Base-by-base conservation (phyloP, 2,797 vertebrate genomes). In the Lindbergichthys nudifrons region DNA sequence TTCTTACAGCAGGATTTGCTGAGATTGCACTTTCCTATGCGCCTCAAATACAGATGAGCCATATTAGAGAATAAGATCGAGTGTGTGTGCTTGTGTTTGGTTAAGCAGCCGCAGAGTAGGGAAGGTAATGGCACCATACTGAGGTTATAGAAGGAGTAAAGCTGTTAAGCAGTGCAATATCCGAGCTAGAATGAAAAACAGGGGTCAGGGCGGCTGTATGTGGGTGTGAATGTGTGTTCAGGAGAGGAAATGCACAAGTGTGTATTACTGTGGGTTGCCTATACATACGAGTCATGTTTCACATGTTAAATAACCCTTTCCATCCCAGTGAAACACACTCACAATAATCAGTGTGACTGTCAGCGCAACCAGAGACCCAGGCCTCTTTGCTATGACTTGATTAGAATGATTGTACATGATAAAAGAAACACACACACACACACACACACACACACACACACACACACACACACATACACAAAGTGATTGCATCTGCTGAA, bases 401-500 rank as follows among this genome's bases (percentile, higher is more conserved):
- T 92, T 88, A 79, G 78, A 69, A 78, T 82, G 73, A 86, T 91
- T 91, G 79, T 50, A 65, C 65, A 73, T 74, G 68, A 85, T 73
- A 78, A 89, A 87, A 53, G 67, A 64, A 78, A 1, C 68, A 41
- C 2, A 3, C 36, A 3, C 42, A 3, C 30, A 30, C 11, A 52
- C 61, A 46, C 4, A 13, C 57, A 39, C 46, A 45, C 74, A 47
- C n/a, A 0, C 63, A 23, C 58, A 57, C 52, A 76, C 78, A 75
- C 32, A 36, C 13, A 52, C 61, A 46, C 4, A 13, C 58, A 41
- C 46, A 45, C 70, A 48, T n/a, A 76, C 68, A 47, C 3, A 6
- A 60, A 73, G 73, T 88, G 86, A 92, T 89, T 91, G 82, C 69
- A 80, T 85, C 77, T 66, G n/a, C 73, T 75, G 82, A 64, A 79